Percentiles rank a stretch among this genome's conserved stretches.
These are phyloP conservation scores for Cephus nigrinus DNA, from an alignment of 2,888 invertebrate genomes.

Conservation along the genomic window DNA sequence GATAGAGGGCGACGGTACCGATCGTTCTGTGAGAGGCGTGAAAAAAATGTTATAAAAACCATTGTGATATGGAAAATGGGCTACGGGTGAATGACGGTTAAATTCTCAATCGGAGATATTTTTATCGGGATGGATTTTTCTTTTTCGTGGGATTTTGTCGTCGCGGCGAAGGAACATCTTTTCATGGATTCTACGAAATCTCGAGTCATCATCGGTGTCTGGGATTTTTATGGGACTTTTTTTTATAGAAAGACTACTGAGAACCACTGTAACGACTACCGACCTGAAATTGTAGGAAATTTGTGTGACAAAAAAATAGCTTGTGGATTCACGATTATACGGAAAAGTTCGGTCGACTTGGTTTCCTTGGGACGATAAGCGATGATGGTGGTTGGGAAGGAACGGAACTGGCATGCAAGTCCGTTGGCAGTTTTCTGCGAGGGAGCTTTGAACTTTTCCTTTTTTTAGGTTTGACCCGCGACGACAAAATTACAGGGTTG, in stretches of 20 bases:
- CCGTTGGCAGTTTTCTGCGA: conserved; percentile 27
- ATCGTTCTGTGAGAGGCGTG: neutral
- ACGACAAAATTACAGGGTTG: conserved; percentile 61
- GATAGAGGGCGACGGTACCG: neutral
- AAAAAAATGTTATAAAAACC: neutral
- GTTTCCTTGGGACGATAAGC: conserved; percentile 3
- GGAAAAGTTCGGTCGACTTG: conserved; percentile 1
- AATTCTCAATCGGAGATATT: neutral
- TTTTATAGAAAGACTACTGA: neutral
- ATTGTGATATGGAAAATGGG: neutral
- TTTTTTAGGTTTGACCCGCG: conserved; percentile 56
- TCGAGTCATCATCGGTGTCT: neutral
- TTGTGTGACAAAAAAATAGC: conserved; percentile 11
- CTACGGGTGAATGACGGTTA: neutral
- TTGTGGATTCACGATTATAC: neutral
- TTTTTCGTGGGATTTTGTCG: neutral
- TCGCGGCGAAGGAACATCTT: neutral
- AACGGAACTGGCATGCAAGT: conserved; percentile 9
- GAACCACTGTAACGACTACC: neutral
- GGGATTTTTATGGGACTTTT: neutral
- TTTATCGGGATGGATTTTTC: neutral
- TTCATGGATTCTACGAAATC: neutral
- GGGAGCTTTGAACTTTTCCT: conserved; percentile 24
- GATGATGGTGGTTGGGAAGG: neutral
- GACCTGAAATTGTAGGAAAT: neutral